Evolutionary conservation across 2,113 vertebrate species (phyloP).

Genomic region (Pimephales promelas): DNA sequence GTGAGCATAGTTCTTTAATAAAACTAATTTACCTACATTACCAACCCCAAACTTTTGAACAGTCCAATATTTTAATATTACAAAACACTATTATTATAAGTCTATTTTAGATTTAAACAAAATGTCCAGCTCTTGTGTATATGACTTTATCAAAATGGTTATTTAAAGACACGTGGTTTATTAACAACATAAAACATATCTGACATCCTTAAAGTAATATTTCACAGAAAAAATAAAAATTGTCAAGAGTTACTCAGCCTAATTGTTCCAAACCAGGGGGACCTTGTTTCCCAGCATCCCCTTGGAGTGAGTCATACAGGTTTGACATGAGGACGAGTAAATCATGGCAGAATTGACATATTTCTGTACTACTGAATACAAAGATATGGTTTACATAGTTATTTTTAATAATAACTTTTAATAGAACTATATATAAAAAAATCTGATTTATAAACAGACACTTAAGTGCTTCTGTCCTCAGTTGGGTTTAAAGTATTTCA

Average conservation of each 20-base stretch:
- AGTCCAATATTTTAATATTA: neutral
- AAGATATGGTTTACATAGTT: neutral
- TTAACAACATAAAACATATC: neutral
- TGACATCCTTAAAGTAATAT: neutral
- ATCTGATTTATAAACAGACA: neutral
- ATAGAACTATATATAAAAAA: no score
- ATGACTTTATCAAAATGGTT: neutral
- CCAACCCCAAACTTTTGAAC: neutral
- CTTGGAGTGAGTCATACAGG: neutral
- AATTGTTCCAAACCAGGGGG: neutral
- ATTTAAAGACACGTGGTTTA: neutral
- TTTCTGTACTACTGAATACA: neutral
- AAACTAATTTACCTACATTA: no score
- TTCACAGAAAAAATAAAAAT: neutral
- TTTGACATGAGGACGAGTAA: neutral
- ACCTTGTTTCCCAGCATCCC: neutral
- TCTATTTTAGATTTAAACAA: neutral
- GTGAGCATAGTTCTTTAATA: neutral
- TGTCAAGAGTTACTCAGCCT: neutral
- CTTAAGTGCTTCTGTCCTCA: slow-evolving; percentile 26
- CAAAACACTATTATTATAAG: neutral
- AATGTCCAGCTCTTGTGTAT: neutral
- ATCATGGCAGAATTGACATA: neutral
- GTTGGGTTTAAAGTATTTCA: slow-evolving; percentile 81
- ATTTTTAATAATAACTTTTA: neutral